Evolutionary conservation across 2,888 invertebrate genomes (phyloP).

Genomic region (Diachrysia chrysitis): DNA sequence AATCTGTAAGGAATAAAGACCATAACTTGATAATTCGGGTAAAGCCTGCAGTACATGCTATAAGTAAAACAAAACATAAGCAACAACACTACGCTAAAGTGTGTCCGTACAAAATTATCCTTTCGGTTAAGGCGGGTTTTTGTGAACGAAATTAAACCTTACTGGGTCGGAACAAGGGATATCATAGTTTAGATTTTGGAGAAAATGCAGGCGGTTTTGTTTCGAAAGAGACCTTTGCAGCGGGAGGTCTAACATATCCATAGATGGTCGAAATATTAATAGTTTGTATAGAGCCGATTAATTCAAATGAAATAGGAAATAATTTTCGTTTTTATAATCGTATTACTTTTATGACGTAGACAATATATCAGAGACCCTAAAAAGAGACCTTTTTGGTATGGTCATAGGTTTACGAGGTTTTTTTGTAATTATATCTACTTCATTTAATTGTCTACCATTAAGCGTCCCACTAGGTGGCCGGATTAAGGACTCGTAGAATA

Average conservation of each 20-base stretch:
- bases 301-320: constrained; percentile 71
- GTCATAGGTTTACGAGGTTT: constrained; percentile 24
- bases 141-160: constrained; percentile 63
- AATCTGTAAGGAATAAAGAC: constrained; percentile 52
- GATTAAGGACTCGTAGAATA: constrained; percentile 20
- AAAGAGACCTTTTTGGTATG: constrained; percentile 33
- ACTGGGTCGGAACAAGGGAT: constrained; percentile 55
- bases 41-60: constrained; percentile 67
- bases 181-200: constrained; percentile 34
- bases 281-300: constrained; percentile 73
- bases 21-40: constrained; percentile 53
- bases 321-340: constrained; percentile 71
- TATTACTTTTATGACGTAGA: constrained; percentile 64
- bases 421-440: constrained; percentile 33
- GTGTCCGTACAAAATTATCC: constrained; percentile 59
- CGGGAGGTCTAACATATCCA: constrained; percentile 77
- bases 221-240: constrained; percentile 71
- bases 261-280: constrained; percentile 77
- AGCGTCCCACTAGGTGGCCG: constrained; percentile 36
- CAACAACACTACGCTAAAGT: constrained; percentile 72
- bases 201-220: constrained; percentile 45
- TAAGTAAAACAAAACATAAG: constrained; percentile 78
- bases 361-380: constrained; percentile 57
- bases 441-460: constrained; percentile 47
- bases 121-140: constrained; percentile 39